These are phyloP conservation scores for Arothron firmamentum DNA, from an alignment of 2,113 vertebrate genomes.

Conservation along the genomic window DNA sequence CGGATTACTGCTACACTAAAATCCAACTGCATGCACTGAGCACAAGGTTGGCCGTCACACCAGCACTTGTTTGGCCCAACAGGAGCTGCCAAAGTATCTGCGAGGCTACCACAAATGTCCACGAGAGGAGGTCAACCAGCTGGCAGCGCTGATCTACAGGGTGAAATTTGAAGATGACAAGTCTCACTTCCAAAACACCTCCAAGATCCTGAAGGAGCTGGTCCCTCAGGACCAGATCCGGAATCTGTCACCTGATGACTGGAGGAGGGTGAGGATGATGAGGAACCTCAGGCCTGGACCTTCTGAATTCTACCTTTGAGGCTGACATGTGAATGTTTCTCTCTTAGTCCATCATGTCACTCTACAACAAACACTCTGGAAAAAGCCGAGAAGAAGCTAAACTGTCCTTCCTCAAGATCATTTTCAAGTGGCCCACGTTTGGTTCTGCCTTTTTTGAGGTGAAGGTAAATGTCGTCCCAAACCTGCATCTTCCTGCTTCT, in stretches of 20 bases:
- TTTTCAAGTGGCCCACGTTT: conserved; percentile 97
- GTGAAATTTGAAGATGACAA: conserved; percentile 97
- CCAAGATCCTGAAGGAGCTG: conserved; percentile 90
- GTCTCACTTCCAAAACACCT: conserved; percentile 88
- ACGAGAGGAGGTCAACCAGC: conserved; percentile 88
- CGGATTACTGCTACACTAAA: too few species aligned
- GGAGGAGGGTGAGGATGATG: conserved; percentile 84
- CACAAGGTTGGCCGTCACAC: too few species aligned
- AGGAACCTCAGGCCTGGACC: not conserved
- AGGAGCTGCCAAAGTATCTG: conserved; percentile 97
- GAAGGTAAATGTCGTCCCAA: conserved; percentile 77
- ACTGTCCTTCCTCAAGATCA: conserved; percentile 89
- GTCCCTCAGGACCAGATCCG: conserved; percentile 92
- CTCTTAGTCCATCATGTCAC: conserved; percentile 84
- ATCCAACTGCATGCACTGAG: too few species aligned
- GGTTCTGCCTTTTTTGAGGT: conserved; percentile 98
- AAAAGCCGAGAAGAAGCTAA: conserved; percentile 93
- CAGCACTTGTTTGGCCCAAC: too few species aligned
- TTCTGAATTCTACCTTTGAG: not conserved
- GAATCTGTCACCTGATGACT: conserved; percentile 90
- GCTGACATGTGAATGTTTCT: not conserved
- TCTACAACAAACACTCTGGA: conserved; percentile 90
- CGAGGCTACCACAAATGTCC: conserved; percentile 96
- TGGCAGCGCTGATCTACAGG: conserved; percentile 91
- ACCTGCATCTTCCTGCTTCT: not conserved